Base-by-base conservation (phyloP, 2,888 invertebrate genomes). In the Prostheceraeus crozeri region DNA sequence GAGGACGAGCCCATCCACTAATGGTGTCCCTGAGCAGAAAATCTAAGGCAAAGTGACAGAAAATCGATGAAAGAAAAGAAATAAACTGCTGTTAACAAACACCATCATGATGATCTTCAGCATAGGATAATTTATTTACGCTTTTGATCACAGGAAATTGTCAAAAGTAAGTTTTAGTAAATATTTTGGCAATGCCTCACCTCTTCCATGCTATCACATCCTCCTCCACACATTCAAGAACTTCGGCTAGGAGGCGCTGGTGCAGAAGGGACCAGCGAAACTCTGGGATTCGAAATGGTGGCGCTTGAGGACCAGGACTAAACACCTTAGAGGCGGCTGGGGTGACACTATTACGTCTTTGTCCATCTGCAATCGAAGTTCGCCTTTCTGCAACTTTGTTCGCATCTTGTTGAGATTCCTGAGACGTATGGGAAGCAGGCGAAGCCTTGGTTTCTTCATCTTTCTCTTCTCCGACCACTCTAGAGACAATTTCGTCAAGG, bases 201-300 rank as follows among this genome's bases (percentile, higher is more conserved):
- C 81, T 82, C 76, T 83, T 81, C 84, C 84, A 84, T 46, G 85
- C 87, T 82, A 94, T 93, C 71, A 98, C 89, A 72, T 98, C 98
- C 10, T 89, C 89, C 79, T 99, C 98, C 60, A 99, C 80, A 0
- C 94, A 91, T 77, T 90, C 90, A 28, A 99, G 80, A 31, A 99
- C 86, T 77, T 98, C 98, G 11, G 91, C 89, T 0, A 99, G 81
- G 58, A 99, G 80, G 62, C 93, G 82, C 77, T 98, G 91, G 78
- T 99, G 98, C 67, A 99, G 89, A 77, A 89, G 89, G 1, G 96
- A 98, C 98, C 98, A 99, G 70, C 91, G 87, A 80, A 99, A 99
- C 79, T 98, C 98, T 23, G 98, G 98, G 75, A 99, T 98, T 66
- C 98, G 83, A 79, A 98, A 98, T 1, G 96, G 74, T 35, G 74